Evolutionary conservation across 2,113 vertebrate genomes (phyloP).

Genomic region (Ictalurus punctatus): DNA sequence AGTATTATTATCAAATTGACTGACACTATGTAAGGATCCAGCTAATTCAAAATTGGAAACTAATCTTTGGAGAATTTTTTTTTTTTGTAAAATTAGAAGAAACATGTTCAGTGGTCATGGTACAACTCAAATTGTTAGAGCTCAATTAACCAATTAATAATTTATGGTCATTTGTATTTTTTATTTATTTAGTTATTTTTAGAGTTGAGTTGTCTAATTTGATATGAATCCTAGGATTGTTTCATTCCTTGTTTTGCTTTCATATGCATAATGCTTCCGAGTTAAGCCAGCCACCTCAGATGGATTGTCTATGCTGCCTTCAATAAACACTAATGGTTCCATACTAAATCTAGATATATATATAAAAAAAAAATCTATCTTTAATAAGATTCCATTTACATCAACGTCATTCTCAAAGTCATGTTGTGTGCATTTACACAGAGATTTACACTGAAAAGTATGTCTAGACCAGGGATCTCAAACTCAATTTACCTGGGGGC

Average conservation of each 20-base stretch:
- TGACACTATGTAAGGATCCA: neutral
- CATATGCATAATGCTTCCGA: neutral
- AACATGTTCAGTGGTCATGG: no score
- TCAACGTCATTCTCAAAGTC: neutral
- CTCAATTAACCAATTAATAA: no score
- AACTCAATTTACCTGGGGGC: no score
- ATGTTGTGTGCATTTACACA: neutral
- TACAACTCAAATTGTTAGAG: no score
- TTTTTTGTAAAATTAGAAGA: no score
- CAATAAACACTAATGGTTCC: neutral
- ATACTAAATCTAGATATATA: neutral
- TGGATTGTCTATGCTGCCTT: neutral
- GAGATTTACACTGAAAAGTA: neutral
- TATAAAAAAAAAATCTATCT: neutral
- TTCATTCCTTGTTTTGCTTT: no score
- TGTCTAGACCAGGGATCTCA: no score
- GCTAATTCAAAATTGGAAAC: neutral
- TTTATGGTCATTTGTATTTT: no score
- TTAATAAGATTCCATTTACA: neutral
- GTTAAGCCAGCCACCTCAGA: neutral
- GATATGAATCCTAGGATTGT: neutral
- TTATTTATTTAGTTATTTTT: neutral
- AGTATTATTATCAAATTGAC: neutral
- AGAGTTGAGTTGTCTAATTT: neutral
- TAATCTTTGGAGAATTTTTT: no score